Conservation (phyloP, 2,888 invertebrate species). For the Cephus pygmeus region DNA sequence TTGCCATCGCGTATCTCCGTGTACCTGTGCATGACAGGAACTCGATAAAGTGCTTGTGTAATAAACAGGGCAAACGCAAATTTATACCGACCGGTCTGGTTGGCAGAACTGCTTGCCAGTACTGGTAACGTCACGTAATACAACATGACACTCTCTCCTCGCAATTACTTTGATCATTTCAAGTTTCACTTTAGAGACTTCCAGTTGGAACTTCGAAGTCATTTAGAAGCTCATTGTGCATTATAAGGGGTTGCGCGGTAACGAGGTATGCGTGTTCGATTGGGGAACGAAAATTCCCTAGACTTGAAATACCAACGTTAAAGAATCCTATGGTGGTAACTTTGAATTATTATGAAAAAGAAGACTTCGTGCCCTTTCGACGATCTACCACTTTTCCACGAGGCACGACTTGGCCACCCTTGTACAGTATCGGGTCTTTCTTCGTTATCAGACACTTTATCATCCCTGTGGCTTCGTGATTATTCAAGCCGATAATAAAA, state of each 20-base stretch:
- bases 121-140: background rate
- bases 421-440: background rate
- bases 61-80: constrained; percentile 53
- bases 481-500: background rate
- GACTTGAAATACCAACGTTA: background rate
- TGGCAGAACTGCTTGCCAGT: background rate
- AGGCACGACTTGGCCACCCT: background rate
- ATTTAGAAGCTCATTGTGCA: background rate
- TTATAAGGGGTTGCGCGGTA: background rate
- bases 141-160: background rate
- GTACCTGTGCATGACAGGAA: constrained; percentile 53
- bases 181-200: background rate
- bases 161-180: background rate
- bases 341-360: background rate
- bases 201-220: background rate
- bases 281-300: background rate
- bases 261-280: background rate
- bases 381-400: background rate
- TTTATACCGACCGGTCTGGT: constrained; percentile 40
- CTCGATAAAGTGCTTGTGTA: constrained; percentile 57
- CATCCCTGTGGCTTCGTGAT: background rate
- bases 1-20: constrained; percentile 21
- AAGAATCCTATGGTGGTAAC: background rate
- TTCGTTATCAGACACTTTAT: background rate
- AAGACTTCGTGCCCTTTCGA: background rate